Conservation (phyloP, 1,140 invertebrate genomes). For the Neotoxoptera formosana region DNA sequence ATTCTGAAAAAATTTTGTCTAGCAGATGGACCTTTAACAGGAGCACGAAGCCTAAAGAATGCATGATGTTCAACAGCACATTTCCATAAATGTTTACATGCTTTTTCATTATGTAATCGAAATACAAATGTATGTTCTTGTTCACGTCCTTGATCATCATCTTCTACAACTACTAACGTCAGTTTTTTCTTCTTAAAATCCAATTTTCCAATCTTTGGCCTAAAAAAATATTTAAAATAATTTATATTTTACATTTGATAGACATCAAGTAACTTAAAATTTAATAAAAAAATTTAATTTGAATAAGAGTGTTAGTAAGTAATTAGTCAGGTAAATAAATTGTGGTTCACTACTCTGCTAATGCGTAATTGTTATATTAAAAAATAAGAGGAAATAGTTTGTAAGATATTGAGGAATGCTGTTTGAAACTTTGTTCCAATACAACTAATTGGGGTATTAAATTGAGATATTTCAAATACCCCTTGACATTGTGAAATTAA, state of each 20-base stretch:
- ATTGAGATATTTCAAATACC: too few relatives aligned
- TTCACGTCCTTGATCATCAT: conserved; percentile 91
- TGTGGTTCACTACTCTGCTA: too few relatives aligned
- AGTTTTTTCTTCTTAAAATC: conserved; percentile 97
- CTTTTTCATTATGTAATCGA: conserved; percentile 92
- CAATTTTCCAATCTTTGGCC: conserved; percentile 93
- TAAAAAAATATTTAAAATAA: conserved; percentile 80
- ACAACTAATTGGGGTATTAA: too few relatives aligned
- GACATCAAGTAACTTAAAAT: not conserved
- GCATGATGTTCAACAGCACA: conserved; percentile 99
- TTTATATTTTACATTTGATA: not conserved
- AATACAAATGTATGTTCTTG: conserved; percentile 94
- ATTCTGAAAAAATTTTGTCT: conserved; percentile 96
- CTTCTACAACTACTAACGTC: conserved; percentile 93
- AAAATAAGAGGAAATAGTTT: not conserved
- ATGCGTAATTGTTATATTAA: not conserved
- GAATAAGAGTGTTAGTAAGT: not conserved
- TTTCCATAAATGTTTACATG: conserved; percentile 99
- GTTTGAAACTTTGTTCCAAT: too few relatives aligned
- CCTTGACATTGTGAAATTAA: not conserved
- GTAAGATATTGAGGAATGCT: not conserved
- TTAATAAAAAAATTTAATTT: not conserved
- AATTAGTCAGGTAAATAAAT: too few relatives aligned
- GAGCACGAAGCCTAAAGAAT: conserved; percentile 93
- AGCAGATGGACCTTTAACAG: conserved; percentile 86